A percentile compares a stretch with the other conserved stretches of the same genome.
phyloP scores from a whole-genome alignment of 2,113 vertebrate genomes.

The Trematocara zebra region DNA sequence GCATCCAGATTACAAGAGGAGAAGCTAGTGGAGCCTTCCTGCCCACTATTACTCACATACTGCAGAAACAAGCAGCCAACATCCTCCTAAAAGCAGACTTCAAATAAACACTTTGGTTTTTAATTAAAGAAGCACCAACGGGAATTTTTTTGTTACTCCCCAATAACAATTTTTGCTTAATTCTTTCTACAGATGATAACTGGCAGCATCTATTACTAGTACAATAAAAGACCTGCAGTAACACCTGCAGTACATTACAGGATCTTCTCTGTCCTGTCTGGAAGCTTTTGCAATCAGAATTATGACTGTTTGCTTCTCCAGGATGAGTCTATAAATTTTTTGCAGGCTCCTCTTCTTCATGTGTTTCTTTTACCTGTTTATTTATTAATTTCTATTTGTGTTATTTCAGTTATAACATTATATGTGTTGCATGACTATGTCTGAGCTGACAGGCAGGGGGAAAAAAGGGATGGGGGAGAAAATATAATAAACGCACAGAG shows the following conservation, averaged over 20 bases:
- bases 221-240: neutral
- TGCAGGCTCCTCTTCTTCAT: neutral
- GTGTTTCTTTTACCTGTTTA: neutral
- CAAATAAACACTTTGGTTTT: neutral
- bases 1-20: neutral
- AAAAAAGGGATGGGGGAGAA: neutral
- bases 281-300: neutral
- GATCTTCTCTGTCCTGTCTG: neutral
- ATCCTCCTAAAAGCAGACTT: neutral
- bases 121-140: neutral
- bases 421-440: fast-evolving
- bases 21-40: neutral
- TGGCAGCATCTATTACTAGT: neutral
- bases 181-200: neutral
- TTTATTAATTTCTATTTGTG: neutral
- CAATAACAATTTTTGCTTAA: neutral
- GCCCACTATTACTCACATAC: neutral
- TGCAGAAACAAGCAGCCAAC: neutral
- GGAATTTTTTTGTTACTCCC: fast-evolving
- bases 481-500: neutral
- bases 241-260: neutral
- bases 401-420: neutral
- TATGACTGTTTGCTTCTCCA: neutral
- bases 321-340: neutral
- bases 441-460: neutral